These are phyloP conservation scores for Knipowitschia caucasica DNA, from an alignment of 2,797 vertebrate genomes.

Conservation along the genomic window DNA sequence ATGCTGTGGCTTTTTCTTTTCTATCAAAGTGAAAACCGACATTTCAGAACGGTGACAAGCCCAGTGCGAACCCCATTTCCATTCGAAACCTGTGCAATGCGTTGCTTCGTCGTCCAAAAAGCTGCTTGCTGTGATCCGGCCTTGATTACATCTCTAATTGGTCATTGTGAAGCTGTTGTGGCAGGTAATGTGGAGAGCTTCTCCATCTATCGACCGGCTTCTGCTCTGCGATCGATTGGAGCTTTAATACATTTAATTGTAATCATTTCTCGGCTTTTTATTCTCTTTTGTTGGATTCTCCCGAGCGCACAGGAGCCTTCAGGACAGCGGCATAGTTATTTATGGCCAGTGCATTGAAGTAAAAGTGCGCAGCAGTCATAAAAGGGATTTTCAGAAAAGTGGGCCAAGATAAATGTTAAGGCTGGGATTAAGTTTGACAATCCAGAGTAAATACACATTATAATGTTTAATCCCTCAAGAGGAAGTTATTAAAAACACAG, in stretches of 20 bases:
- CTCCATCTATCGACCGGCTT: conserved; percentile 34
- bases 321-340: conserved; percentile 9
- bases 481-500: conserved; percentile 51
- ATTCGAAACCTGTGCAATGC: conserved; percentile 36
- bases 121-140: conserved; percentile 51
- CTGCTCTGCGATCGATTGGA: conserved; percentile 44
- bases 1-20: no score
- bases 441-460: conserved; percentile 52
- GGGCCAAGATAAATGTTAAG: conserved; percentile 57
- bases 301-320: background rate
- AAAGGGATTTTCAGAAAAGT: conserved; percentile 43
- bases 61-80: conserved; percentile 17
- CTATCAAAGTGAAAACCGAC: no score
- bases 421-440: conserved; percentile 57
- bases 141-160: conserved; percentile 55
- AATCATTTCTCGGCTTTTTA: conserved; percentile 39
- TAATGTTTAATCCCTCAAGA: conserved; percentile 58
- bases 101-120: conserved; percentile 43
- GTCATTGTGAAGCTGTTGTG: conserved; percentile 47
- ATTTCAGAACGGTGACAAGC: no score
- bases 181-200: conserved; percentile 27
- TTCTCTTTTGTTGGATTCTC: conserved; percentile 15
- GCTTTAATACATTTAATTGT: conserved; percentile 56
- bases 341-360: conserved; percentile 4
- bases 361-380: conserved; percentile 28